Evolutionary conservation across 2,888 invertebrate genomes (phyloP).

Genomic region (Phaedon cochleariae): DNA sequence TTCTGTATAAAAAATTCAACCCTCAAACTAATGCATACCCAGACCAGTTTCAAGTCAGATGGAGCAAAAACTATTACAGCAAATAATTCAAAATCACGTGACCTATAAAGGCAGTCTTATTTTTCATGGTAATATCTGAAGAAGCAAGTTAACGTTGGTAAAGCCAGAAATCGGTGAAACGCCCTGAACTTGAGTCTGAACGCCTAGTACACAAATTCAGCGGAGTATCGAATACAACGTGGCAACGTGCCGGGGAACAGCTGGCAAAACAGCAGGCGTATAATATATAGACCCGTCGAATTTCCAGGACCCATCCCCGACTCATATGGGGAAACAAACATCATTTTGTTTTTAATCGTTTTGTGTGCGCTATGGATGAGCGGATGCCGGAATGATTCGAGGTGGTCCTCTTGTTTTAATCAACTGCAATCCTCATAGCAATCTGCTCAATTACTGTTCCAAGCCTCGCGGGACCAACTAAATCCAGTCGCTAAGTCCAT

Average conservation of each 20-base stretch:
- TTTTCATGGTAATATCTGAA: too few species aligned
- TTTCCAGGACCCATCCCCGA: conserved; percentile 18
- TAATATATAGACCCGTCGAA: conserved; percentile 22
- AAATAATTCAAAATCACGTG: too few species aligned
- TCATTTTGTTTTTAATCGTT: conserved; percentile 38
- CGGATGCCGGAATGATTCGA: conserved; percentile 35
- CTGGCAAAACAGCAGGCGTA: conserved; percentile 21
- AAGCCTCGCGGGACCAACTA: conserved; percentile 50
- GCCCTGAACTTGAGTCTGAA: too few species aligned
- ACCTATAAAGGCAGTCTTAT: too few species aligned
- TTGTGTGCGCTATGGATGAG: conserved; percentile 33
- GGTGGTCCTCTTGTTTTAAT: conserved; percentile 52
- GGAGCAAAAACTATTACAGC: too few species aligned
- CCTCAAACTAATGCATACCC: too few species aligned
- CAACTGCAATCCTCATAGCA: conserved; percentile 54
- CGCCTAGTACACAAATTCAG: too few species aligned
- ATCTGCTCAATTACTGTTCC: conserved; percentile 55
- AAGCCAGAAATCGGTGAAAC: too few species aligned
- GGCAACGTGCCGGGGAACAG: conserved; percentile 5
- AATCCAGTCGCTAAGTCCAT: conserved; percentile 50
- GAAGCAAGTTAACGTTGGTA: too few species aligned
- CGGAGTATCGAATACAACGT: too few species aligned
- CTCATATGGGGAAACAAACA: conserved; percentile 33
- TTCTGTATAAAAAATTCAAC: too few species aligned
- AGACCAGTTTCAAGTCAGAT: too few species aligned